phyloP scores from a whole-genome alignment of 2,113 vertebrate species.

The Sterrhoptilus dennistouni region DNA sequence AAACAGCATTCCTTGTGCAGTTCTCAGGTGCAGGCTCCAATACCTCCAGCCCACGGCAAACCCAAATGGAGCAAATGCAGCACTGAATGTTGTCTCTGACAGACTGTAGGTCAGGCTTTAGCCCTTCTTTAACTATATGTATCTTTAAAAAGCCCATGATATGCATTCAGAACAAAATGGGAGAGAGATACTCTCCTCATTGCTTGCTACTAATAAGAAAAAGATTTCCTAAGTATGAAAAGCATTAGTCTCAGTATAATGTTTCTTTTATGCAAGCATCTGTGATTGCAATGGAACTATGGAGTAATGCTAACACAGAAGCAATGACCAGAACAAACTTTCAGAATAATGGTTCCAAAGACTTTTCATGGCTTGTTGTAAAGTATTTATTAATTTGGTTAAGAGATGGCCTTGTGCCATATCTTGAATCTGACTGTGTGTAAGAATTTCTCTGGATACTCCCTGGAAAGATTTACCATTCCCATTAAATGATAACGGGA shows the following conservation, averaged over 20 bases:
- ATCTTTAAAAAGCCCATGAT: neutral
- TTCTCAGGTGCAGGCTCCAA: neutral
- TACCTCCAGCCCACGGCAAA: neutral
- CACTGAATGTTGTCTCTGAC: neutral
- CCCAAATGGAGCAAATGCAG: neutral
- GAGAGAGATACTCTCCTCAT: neutral
- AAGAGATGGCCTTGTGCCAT: constrained; percentile 13
- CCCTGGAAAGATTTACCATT: neutral
- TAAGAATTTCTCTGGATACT: neutral
- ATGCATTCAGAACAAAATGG: neutral
- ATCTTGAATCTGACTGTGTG: neutral
- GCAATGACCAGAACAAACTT: constrained; percentile 37
- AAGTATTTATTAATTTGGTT: constrained; percentile 47
- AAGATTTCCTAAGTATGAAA: constrained; percentile 1
- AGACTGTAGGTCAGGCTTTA: neutral
- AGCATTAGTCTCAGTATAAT: neutral
- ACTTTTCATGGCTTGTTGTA: neutral
- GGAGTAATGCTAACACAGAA: constrained; percentile 6
- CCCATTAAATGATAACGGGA: neutral
- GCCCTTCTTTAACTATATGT: neutral
- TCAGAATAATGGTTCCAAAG: constrained; percentile 22
- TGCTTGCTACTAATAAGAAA: constrained; percentile 6
- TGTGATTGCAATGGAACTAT: constrained; percentile 15
- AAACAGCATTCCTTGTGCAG: fast-evolving
- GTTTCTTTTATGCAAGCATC: constrained; percentile 2